phyloP scores from a whole-genome alignment of 2,113 vertebrate genomes.

The Actenoides hombroni region DNA sequence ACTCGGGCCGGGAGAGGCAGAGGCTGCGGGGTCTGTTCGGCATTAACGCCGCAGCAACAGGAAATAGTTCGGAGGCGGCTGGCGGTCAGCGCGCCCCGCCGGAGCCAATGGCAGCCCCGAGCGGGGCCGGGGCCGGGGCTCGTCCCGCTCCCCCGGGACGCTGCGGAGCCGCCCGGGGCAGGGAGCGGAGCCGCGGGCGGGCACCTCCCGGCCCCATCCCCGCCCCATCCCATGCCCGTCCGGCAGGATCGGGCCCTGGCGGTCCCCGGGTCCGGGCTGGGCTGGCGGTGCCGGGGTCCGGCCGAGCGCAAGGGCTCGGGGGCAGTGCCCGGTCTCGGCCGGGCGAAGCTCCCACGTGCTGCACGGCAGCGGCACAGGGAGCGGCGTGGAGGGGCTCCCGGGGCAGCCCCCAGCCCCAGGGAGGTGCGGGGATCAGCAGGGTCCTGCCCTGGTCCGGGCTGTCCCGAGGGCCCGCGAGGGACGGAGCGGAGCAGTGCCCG shows the following conservation, averaged over 20 bases:
- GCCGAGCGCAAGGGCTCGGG: no score
- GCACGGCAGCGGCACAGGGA: background rate
- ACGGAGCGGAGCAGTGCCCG: background rate
- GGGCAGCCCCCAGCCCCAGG: background rate
- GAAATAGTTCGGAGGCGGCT: constrained; percentile 72
- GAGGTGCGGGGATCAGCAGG: fast-evolving
- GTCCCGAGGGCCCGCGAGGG: background rate
- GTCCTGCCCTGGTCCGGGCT: background rate
- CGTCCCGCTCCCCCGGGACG: constrained; percentile 4
- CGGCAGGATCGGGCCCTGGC: background rate
- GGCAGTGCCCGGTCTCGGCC: background rate
- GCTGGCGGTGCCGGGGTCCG: background rate
- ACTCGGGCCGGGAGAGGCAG: constrained; percentile 3
- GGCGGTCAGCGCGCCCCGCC: constrained; percentile 30
- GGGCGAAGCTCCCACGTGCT: background rate
- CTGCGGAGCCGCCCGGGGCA: background rate
- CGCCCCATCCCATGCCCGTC: background rate
- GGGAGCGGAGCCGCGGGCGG: background rate
- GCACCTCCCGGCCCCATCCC: background rate
- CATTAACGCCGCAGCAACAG: constrained; percentile 76
- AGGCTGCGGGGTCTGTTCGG: constrained; percentile 73
- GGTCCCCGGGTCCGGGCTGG: background rate
- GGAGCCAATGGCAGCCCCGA: constrained; percentile 52
- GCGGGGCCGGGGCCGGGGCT: background rate
- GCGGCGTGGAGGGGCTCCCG: fast-evolving